Percentiles rank a stretch among this genome's conserved stretches.
These are phyloP conservation scores for Hippocampus zosterae DNA, from an alignment of 2,113 vertebrate species.

Conservation along the genomic window DNA sequence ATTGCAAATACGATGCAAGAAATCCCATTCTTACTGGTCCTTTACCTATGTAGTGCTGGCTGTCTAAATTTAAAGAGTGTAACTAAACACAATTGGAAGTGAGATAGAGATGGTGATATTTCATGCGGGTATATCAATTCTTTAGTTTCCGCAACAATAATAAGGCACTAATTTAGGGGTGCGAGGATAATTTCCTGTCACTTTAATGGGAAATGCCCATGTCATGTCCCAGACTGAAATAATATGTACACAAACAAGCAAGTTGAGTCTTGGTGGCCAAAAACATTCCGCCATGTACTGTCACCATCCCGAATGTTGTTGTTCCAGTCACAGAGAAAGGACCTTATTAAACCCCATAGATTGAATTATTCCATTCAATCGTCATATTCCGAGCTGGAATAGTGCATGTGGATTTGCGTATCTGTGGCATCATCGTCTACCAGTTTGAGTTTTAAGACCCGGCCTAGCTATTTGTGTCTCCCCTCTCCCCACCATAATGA, in stretches of 20 bases:
- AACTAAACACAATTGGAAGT: too few species aligned
- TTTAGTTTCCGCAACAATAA: too few species aligned
- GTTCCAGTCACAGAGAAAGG: conserved; percentile 16
- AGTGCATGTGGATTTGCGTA: conserved; percentile 10
- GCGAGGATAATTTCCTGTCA: too few species aligned
- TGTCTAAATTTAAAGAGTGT: too few species aligned
- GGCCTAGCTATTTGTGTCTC: conserved; percentile 30
- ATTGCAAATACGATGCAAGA: too few species aligned
- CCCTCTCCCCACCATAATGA: conserved; percentile 49
- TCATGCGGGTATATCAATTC: too few species aligned
- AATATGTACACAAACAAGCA: neutral
- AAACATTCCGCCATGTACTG: conserved; percentile 9
- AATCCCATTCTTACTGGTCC: too few species aligned
- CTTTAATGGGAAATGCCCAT: too few species aligned
- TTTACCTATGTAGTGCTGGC: too few species aligned
- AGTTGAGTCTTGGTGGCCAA: neutral
- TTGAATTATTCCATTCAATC: conserved; percentile 24
- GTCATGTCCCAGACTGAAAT: too few species aligned
- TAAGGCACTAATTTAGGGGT: too few species aligned
- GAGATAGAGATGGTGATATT: too few species aligned
- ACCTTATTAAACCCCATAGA: conserved; percentile 30
- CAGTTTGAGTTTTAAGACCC: conserved; percentile 30
- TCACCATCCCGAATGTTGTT: conserved; percentile 2
- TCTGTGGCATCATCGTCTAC: conserved; percentile 23
- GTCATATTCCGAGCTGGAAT: conserved; percentile 34